phyloP scores from a whole-genome alignment of 2,888 invertebrate genomes.

The Gastracanthus pulcherrimus region DNA sequence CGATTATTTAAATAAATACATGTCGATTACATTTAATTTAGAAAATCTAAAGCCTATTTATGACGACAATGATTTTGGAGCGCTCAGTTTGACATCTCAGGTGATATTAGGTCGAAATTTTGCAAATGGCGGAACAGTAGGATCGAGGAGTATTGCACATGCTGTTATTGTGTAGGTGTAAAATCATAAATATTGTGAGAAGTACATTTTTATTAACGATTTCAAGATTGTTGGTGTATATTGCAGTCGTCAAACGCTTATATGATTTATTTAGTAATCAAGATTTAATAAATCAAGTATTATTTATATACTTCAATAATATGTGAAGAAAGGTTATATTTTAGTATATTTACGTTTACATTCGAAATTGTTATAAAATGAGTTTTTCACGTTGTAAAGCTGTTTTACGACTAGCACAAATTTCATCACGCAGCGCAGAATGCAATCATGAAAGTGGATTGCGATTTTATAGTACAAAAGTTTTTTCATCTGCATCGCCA shows the following conservation, averaged over 20 bases:
- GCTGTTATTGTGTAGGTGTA: neutral
- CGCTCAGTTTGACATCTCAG: neutral
- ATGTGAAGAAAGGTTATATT: neutral
- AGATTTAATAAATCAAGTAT: no score
- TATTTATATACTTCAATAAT: neutral
- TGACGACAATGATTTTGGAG: conserved; percentile 5
- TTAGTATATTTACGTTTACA: neutral
- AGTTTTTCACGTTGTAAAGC: conserved; percentile 28
- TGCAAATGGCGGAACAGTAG: conserved; percentile 4
- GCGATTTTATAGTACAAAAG: conserved; percentile 2
- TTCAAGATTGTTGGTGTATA: neutral
- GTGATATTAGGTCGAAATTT: conserved; percentile 1
- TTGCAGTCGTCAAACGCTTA: neutral
- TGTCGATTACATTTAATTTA: no score
- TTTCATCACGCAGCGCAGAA: neutral
- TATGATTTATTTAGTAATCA: neutral
- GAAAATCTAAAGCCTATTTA: neutral
- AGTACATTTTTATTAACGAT: neutral
- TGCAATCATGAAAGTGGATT: neutral
- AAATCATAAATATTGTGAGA: neutral
- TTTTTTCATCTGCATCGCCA: conserved; percentile 30
- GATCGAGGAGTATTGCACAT: neutral
- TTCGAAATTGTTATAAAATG: conserved; percentile 21
- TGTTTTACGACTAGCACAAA: neutral
- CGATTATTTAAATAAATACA: neutral